Percentiles rank a stretch among this genome's conserved stretches.
Evolutionary conservation across 2,113 vertebrate species (phyloP).

Genomic region (Petroica traversi): DNA sequence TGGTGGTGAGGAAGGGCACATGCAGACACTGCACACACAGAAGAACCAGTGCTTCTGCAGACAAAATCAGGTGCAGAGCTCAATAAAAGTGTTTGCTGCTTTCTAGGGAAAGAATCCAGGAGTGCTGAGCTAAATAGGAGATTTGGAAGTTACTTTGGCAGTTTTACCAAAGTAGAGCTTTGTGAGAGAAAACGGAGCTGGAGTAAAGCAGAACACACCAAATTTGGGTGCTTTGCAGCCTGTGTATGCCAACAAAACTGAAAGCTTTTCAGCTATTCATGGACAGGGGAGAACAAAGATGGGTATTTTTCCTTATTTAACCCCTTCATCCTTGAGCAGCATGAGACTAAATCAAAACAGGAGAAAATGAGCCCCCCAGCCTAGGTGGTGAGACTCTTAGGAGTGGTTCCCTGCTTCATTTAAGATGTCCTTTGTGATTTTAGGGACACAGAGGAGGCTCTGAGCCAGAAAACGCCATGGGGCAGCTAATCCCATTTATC

Average conservation of each 20-base stretch:
- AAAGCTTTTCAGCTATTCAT: neutral
- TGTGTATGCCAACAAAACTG: neutral
- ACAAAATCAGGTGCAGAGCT: neutral
- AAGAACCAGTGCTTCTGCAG: neutral
- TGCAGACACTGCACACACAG: neutral
- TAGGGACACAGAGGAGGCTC: neutral
- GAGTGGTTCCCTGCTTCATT: neutral
- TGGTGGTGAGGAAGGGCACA: rapidly evolving
- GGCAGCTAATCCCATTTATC: constrained; percentile 50
- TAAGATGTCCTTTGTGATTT: constrained; percentile 50
- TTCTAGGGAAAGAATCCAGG: neutral
- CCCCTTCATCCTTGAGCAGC: neutral
- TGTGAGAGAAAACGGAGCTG: neutral
- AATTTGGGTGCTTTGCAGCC: neutral
- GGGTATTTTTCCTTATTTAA: neutral
- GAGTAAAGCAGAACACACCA: neutral
- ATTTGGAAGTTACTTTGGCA: neutral
- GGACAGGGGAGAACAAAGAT: neutral
- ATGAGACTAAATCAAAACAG: neutral
- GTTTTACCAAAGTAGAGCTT: neutral
- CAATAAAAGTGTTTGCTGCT: neutral
- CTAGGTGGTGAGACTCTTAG: neutral
- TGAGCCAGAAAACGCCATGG: constrained; percentile 9
- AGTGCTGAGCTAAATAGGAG: neutral
- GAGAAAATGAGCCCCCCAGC: neutral